Base-by-base conservation (phyloP, 1,140 invertebrate genomes). In the Asbolus verrucosus region DNA sequence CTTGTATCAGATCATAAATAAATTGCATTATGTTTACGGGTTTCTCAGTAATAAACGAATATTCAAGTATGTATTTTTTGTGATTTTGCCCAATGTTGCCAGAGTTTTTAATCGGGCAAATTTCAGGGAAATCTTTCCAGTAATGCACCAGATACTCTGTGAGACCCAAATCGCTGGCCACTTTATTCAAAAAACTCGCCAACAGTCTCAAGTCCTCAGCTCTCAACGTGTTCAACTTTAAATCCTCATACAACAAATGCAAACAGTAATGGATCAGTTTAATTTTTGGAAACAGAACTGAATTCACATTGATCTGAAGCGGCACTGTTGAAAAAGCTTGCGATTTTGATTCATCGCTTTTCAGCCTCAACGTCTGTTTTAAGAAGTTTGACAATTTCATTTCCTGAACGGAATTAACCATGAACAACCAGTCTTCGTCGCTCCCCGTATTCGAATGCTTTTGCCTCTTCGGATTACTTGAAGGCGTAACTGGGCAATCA, bases 161-260 rank as follows among this genome's bases (percentile, higher is more conserved):
- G 18, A 94, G 84, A 59, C 87, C 85, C 50, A 98, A 85, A 81
- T 96, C 94, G 18, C 84, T 85, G 0, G 94, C 87, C 43, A 98
- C 80, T 76, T 94, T 92, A 78, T 91, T 88, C 6, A 97, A 81
- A 33, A 96, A 86, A 41, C 86, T 82, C 0, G 88, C 92, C 14
- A 98, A 76, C 0, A 89, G 83, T 39, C 86, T 84, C 54, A 94
- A 81, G 71, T 90, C 88, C 63, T 90, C 87, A 14, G 85, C 86
- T 69, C 92, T 84, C 1, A 93, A 82, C 0, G 87, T 84, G 77
- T 94, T 92, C 27, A 97, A 79, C 81, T 97, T 97, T 0, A 95
- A 84, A 78, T 97, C 95, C 85, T 97, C 95, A 80, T 97, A 97
- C 0, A 96, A 83, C 6, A 97, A 83, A 84, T 98, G 96, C 27